A percentile compares a stretch with the other conserved stretches of the same genome.
Evolutionary conservation across 2,888 invertebrate species (phyloP).

Genomic region (Lithophane semibrunnea): DNA sequence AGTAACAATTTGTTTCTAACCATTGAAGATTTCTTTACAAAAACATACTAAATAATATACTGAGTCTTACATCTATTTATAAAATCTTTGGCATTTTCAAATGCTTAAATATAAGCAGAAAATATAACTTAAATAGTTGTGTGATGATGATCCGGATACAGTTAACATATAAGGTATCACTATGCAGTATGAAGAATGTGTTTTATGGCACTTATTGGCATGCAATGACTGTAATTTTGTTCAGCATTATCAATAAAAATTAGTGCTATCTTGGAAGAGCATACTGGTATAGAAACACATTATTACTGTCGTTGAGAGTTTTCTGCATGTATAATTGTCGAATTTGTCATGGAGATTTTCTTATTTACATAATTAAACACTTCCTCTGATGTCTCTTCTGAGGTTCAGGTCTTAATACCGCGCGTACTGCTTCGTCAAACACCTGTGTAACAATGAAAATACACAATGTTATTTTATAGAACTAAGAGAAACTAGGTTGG

Average conservation of each 20-base stretch:
- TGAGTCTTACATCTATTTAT: constrained; percentile 86
- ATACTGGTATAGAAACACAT: constrained; percentile 87
- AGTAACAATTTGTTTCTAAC: constrained; percentile 90
- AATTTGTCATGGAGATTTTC: constrained; percentile 76
- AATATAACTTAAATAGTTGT: constrained; percentile 78
- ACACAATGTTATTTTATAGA: constrained; percentile 15
- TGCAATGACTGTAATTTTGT: constrained; percentile 62
- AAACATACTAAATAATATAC: constrained; percentile 77
- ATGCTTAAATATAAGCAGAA: constrained; percentile 79
- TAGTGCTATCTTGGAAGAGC: constrained; percentile 59
- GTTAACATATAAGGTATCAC: constrained; percentile 50
- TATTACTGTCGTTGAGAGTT: constrained; percentile 87
- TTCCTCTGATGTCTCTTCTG: constrained; percentile 98
- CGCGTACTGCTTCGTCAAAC: constrained; percentile 99
- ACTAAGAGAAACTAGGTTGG: neutral
- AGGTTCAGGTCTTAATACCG: constrained; percentile 99
- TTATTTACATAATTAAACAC: constrained; percentile 94
- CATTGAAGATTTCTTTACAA: constrained; percentile 74
- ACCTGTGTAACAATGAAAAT: constrained; percentile 91
- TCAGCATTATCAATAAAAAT: constrained; percentile 44
- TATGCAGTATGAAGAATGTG: constrained; percentile 63
- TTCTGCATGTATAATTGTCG: constrained; percentile 79
- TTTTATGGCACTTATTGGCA: constrained; percentile 67
- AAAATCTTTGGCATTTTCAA: constrained; percentile 89
- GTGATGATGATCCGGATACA: constrained; percentile 81